Base-by-base conservation (phyloP, 2,888 invertebrate genomes). In the Thera britannica region DNA sequence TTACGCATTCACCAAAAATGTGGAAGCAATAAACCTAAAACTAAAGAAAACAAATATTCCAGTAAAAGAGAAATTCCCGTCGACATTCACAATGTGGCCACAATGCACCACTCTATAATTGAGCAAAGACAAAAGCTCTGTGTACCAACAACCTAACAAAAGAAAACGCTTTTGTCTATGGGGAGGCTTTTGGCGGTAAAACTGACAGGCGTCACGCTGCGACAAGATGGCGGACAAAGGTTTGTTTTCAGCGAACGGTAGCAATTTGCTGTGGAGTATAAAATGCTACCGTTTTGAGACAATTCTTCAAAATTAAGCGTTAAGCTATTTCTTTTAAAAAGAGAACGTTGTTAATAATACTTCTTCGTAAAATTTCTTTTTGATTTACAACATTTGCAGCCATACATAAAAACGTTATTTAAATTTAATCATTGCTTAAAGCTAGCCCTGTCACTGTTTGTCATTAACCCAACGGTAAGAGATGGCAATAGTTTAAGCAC, bases 121-220 rank as follows among this genome's bases (percentile, higher is more conserved):
- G 92, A 90, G 90, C 92, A 92, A 92, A 90, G 84, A 89, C 89
- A 90, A 89, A 79, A 78, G 76, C 67, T 72, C 83, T 86, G 88
- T 87, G 79, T 85, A 79, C 81, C 86, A 87, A 89, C 84, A 87
- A 74, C 70, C 65, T 75, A 78, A 84, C 79, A 82, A 84, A 57
- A 75, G 77, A 78, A 76, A 83, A 82, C 79, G 75, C 73, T 73
- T 80, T 81, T 79, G 77, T 81, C 79, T 80, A 72, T 78, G 76
- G 70, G 55, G 59, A 70, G 70, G 79, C 77, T 87, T 87, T 89
- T 85, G 89, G 90, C 92, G 92, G 92, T 82, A 84, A 86, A 81
- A 78, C 77, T 84, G 79, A 88, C 82, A 89, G 85, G 84, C 80
- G 81, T 90, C 90, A 87, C 66, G 86, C 89, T 84, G 91, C 60